Evolutionary conservation across 2,888 invertebrate genomes (phyloP).

Genomic region (Acrobasis suavella): DNA sequence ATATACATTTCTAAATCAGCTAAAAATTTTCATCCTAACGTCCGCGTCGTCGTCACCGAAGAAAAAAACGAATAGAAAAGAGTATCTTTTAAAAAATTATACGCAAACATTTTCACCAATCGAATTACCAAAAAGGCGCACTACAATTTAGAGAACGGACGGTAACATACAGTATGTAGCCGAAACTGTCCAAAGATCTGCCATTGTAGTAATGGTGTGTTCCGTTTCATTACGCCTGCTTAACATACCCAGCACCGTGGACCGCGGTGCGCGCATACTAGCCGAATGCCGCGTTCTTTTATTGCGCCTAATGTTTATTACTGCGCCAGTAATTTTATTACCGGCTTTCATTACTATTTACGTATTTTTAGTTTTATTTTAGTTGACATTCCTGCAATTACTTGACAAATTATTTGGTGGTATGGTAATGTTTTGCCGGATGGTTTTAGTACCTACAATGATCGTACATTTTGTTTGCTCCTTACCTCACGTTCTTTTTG

Average conservation of each 20-base stretch:
- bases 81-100: constrained; percentile 14
- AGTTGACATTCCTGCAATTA: not conserved
- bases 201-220: constrained; percentile 51
- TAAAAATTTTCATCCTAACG: too few species aligned
- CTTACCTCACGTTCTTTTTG: too few species aligned
- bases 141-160: constrained; percentile 27
- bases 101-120: not conserved
- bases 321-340: constrained; percentile 50
- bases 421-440: not conserved
- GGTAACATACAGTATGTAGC: constrained; percentile 33
- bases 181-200: constrained; percentile 39
- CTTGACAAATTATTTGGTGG: constrained; percentile 8
- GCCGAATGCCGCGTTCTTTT: constrained; percentile 44
- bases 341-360: constrained; percentile 27
- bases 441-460: not conserved
- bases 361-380: constrained; percentile 7
- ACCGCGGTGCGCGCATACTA: constrained; percentile 37
- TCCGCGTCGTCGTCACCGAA: too few species aligned
- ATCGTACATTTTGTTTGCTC: too few species aligned
- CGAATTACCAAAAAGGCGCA: constrained; percentile 31
- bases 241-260: constrained; percentile 53
- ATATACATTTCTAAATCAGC: too few species aligned
- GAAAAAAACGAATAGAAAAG: not conserved
- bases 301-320: constrained; percentile 57
- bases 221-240: constrained; percentile 70